Conservation (phyloP, 2,797 vertebrate species). For the Alouatta caraya region DNA sequence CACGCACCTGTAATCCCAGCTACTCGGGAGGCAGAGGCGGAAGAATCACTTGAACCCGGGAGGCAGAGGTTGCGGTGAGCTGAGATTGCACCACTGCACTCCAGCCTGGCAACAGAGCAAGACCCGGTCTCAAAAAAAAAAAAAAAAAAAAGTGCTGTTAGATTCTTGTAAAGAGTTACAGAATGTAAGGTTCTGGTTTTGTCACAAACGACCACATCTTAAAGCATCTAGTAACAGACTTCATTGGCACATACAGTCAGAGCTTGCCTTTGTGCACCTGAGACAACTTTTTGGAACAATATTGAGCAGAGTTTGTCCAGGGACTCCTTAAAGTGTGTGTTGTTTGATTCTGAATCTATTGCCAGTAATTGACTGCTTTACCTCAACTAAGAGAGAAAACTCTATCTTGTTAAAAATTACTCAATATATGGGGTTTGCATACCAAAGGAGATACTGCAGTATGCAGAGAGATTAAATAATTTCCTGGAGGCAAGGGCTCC, state of each 20-base stretch:
- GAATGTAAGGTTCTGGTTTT: not conserved
- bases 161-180: not conserved
- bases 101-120: too few species aligned
- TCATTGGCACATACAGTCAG: not conserved
- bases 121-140: too few species aligned
- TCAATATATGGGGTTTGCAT: not conserved
- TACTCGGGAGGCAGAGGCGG: too few species aligned
- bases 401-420: constrained; percentile 1
- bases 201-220: not conserved
- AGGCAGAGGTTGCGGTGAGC: too few species aligned
- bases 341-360: constrained; percentile 20
- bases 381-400: not conserved
- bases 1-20: too few species aligned
- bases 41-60: too few species aligned
- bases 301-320: not conserved
- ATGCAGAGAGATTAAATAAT: not conserved
- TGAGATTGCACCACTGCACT: rapidly evolving
- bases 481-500: not conserved
- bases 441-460: not conserved
- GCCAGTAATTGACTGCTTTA: not conserved
- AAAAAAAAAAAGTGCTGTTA: not conserved
- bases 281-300: not conserved
- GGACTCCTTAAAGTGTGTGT: not conserved
- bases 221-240: not conserved
- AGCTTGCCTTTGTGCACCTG: not conserved